Evolutionary conservation across 92 coral and sea anemone genomes (phyloP).

Genomic region (Epizoanthus fatuus): DNA sequence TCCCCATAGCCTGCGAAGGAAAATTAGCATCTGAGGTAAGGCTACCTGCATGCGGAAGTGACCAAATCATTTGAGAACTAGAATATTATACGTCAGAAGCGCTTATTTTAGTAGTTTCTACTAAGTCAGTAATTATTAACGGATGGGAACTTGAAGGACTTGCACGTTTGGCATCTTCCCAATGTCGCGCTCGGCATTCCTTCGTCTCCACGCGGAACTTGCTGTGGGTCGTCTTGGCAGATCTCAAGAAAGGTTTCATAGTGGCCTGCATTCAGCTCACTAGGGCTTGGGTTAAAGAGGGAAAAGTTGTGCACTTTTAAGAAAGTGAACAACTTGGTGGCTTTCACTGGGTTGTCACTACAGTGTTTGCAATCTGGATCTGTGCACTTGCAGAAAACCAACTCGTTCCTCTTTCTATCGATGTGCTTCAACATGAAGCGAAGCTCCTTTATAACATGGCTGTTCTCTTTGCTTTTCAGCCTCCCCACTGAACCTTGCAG

Average conservation of each 20-base stretch:
- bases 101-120: too few relatives aligned
- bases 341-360: slow-evolving; percentile 54
- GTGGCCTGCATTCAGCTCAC: slow-evolving; percentile 50
- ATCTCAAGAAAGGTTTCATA: slow-evolving; percentile 62
- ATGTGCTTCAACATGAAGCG: slow-evolving; percentile 57
- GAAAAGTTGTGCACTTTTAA: slow-evolving; percentile 37
- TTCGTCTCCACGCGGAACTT: slow-evolving; percentile 34
- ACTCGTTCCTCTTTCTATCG: slow-evolving; percentile 58
- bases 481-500: slow-evolving; percentile 39
- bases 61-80: too few relatives aligned
- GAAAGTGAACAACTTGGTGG: slow-evolving; percentile 52
- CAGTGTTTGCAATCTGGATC: slow-evolving; percentile 58
- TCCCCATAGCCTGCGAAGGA: too few relatives aligned
- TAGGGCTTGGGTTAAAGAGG: slow-evolving; percentile 56
- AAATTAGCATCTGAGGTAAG: too few relatives aligned
- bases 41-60: too few relatives aligned
- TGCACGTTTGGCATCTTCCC: slow-evolving; percentile 14
- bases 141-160: neutral
- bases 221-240: slow-evolving; percentile 45
- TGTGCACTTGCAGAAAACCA: slow-evolving; percentile 58
- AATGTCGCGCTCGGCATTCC: slow-evolving; percentile 32
- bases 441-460: slow-evolving; percentile 42
- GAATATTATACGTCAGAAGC: too few relatives aligned
- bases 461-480: slow-evolving; percentile 27
- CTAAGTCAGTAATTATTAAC: too few relatives aligned